phyloP scores from a whole-genome alignment of 1,140 invertebrate genomes.

The Linepithema humile region DNA sequence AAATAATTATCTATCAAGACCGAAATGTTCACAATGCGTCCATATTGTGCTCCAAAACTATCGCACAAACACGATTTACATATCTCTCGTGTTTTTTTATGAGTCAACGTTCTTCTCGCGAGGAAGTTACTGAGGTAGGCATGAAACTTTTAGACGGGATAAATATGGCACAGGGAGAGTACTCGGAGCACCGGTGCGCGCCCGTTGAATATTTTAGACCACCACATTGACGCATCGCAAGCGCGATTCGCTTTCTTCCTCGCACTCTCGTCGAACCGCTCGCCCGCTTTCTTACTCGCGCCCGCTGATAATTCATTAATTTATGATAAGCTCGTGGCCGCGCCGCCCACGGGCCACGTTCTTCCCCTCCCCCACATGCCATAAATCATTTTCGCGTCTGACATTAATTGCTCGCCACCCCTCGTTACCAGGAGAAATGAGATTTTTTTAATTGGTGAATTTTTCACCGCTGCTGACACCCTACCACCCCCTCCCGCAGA shows the following conservation, averaged over 20 bases:
- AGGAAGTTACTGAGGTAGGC: background rate
- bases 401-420: constrained; percentile 79
- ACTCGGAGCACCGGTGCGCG: constrained; percentile 24
- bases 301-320: constrained; percentile 79
- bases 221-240: constrained; percentile 70
- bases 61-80: background rate
- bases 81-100: constrained; percentile 9
- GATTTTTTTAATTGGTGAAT: constrained; percentile 81
- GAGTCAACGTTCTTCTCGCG: background rate
- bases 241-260: constrained; percentile 43
- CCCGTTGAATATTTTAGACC: constrained; percentile 75
- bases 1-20: background rate
- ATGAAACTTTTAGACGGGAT: constrained; percentile 62
- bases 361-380: constrained; percentile 60
- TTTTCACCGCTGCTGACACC: constrained; percentile 76
- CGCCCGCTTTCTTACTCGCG: background rate
- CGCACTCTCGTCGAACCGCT: background rate
- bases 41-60: background rate
- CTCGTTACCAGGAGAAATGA: constrained; percentile 79
- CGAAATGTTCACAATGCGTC: background rate
- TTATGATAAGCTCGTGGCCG: constrained; percentile 77
- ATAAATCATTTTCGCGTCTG: constrained; percentile 79
- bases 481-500: constrained; percentile 48
- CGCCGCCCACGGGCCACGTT: constrained; percentile 60
- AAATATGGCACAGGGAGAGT: constrained; percentile 51